phyloP scores from a whole-genome alignment of 2,888 invertebrate species.

The Apocheima hispidaria region DNA sequence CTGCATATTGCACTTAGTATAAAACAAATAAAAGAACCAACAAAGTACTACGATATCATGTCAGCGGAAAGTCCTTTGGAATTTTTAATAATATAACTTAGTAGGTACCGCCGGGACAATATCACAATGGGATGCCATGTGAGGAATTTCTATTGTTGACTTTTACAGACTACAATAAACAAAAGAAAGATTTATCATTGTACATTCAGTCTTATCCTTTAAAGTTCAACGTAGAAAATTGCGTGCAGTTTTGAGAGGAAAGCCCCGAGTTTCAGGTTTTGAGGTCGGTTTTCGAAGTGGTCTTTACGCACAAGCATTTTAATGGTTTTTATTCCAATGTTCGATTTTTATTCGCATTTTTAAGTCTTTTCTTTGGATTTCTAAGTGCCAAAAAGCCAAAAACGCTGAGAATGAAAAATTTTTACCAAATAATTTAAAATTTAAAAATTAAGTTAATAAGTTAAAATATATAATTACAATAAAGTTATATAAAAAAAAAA shows the following conservation, averaged over 20 bases:
- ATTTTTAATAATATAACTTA: slow-evolving; percentile 75
- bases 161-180: slow-evolving; percentile 50
- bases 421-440: too few species aligned
- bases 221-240: slow-evolving; percentile 16
- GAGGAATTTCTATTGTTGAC: slow-evolving; percentile 69
- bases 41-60: slow-evolving; percentile 44
- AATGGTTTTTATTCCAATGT: slow-evolving; percentile 14
- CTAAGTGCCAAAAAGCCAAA: too few species aligned
- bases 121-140: slow-evolving; percentile 65
- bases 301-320: slow-evolving; percentile 5
- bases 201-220: slow-evolving; percentile 4
- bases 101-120: slow-evolving; percentile 54
- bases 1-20: too few species aligned
- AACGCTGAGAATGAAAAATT: too few species aligned
- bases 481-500: background rate
- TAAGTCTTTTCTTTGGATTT: too few species aligned
- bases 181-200: slow-evolving; percentile 24
- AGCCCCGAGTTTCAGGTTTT: slow-evolving; percentile 24
- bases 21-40: too few species aligned
- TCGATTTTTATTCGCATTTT: background rate
- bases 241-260: background rate
- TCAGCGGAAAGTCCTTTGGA: slow-evolving; percentile 54
- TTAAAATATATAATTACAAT: too few species aligned
- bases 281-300: slow-evolving; percentile 31
- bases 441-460: too few species aligned